These are phyloP conservation scores for Coelinius sp. DNA, from an alignment of 2,888 invertebrate species.

Conservation along the genomic window DNA sequence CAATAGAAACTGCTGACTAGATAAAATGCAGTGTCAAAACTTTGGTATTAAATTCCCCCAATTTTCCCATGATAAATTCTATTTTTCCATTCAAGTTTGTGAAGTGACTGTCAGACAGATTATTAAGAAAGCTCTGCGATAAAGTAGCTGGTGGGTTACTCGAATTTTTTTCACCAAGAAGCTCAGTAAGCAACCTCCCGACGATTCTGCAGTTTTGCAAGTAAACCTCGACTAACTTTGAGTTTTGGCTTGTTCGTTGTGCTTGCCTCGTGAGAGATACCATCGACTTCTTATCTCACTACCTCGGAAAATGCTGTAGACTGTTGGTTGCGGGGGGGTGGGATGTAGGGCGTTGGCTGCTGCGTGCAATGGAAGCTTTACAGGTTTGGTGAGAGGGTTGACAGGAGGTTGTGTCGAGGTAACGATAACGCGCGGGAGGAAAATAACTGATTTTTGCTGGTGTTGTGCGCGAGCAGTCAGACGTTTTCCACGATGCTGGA, in stretches of 20 bases:
- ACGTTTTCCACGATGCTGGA: constrained; percentile 5
- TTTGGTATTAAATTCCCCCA: constrained; percentile 21
- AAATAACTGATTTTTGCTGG: not conserved
- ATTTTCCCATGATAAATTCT: constrained; percentile 33
- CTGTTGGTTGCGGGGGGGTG: not conserved
- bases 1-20: constrained; percentile 18
- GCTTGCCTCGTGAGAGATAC: constrained; percentile 29
- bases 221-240: constrained; percentile 11
- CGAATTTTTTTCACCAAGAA: not conserved
- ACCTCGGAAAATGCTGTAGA: constrained; percentile 32
- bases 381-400: constrained; percentile 16
- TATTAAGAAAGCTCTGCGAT: constrained; percentile 16
- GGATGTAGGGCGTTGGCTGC: constrained; percentile 14
- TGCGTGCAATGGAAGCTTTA: constrained; percentile 1
- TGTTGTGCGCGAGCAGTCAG: not conserved
- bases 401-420: constrained; percentile 12
- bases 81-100: constrained; percentile 28
- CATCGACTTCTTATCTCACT: constrained; percentile 42
- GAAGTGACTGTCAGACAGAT: constrained; percentile 15
- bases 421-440: not conserved
- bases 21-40: constrained; percentile 34
- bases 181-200: not conserved
- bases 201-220: constrained; percentile 12
- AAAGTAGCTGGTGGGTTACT: not conserved
- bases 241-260: constrained; percentile 28